Percentiles rank a stretch among this genome's conserved stretches.
Evolutionary conservation across 2,888 invertebrate genomes (phyloP).

Genomic region (Leptopterna dolabrata): DNA sequence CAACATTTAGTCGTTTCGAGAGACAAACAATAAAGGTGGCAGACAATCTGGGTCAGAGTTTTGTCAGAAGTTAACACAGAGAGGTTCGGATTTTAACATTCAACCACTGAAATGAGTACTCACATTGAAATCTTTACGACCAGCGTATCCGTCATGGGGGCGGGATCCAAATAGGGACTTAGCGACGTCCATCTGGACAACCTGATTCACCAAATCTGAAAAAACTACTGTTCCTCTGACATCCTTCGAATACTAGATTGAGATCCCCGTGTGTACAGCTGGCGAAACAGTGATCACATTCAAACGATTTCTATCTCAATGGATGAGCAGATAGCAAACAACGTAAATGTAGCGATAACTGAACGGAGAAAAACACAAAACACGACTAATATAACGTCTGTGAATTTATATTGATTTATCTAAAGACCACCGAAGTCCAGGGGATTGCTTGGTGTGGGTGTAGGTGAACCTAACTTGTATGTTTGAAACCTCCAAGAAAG

Average conservation of each 20-base stretch:
- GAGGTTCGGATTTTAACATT: background rate
- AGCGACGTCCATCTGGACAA: constrained; percentile 85
- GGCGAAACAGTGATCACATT: background rate
- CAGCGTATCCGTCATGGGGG: constrained; percentile 91
- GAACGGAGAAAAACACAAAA: too few species aligned
- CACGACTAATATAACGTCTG: background rate
- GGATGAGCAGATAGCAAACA: too few species aligned
- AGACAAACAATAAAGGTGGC: background rate
- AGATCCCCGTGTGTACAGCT: background rate
- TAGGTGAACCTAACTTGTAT: constrained; percentile 15
- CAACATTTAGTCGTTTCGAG: background rate
- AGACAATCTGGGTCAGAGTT: background rate
- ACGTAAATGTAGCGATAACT: too few species aligned
- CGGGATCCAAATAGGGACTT: constrained; percentile 89
- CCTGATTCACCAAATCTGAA: background rate
- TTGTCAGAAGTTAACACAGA: background rate
- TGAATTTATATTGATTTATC: constrained; percentile 4
- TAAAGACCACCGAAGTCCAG: background rate
- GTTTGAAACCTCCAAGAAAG: background rate
- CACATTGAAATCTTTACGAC: constrained; percentile 78
- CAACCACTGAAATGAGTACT: background rate
- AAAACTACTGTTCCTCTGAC: background rate
- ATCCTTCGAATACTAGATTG: background rate
- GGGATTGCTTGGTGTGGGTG: constrained; percentile 11
- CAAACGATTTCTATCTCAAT: too few species aligned